These are phyloP conservation scores for Oscheius sp. DNA, from an alignment of 2,888 invertebrate species.

Conservation along the genomic window DNA sequence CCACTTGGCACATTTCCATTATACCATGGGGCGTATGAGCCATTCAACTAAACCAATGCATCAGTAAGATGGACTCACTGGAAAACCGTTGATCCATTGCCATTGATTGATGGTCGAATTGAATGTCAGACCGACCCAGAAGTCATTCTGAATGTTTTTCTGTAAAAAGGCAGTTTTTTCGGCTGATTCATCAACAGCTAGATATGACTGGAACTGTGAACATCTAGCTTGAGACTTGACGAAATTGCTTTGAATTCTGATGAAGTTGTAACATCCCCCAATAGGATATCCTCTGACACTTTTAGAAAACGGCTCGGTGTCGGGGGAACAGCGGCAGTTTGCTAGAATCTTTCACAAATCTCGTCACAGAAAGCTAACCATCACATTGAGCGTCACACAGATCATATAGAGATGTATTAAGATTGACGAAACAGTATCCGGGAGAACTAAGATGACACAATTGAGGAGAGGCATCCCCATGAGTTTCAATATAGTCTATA, in stretches of 20 bases:
- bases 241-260: neutral
- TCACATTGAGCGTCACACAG: slow-evolving; percentile 10
- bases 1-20: neutral
- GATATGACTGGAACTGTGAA: neutral
- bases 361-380: neutral
- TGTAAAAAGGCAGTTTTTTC: slow-evolving; percentile 10
- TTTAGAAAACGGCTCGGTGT: neutral
- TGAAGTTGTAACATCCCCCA: neutral
- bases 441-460: neutral
- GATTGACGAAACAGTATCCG: slow-evolving; percentile 11
- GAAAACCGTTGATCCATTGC: neutral
- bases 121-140: slow-evolving; percentile 1
- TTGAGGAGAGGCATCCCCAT: slow-evolving; percentile 6
- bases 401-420: neutral
- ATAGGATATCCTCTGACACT: neutral
- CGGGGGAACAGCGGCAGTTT: neutral
- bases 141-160: neutral
- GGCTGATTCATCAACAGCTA: neutral
- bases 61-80: neutral
- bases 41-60: neutral
- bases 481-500: slow-evolving; percentile 10
- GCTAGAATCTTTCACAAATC: neutral
- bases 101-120: neutral
- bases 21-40: slow-evolving; percentile 2
- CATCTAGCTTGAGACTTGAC: neutral